Evolutionary conservation across 92 coral and sea anemone species (phyloP).

Genomic region (Umimayanthus chanpuru): DNA sequence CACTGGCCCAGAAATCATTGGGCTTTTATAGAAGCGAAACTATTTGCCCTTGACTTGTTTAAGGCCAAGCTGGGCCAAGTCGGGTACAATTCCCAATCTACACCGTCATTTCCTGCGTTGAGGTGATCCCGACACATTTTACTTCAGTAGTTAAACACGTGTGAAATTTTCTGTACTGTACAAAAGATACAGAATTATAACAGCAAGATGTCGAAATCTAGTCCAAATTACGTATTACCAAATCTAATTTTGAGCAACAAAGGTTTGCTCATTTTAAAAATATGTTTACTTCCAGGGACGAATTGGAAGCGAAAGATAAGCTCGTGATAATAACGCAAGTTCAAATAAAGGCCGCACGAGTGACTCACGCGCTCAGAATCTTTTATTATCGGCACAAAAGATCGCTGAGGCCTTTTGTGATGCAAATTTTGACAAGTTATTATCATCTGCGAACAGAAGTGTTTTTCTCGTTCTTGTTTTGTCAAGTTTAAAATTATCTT

Average conservation of each 20-base stretch:
- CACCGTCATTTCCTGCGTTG: constrained; percentile 21
- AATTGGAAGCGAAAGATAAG: background rate
- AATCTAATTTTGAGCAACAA: background rate
- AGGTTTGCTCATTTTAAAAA: background rate
- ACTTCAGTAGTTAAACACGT: background rate
- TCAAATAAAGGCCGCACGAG: constrained; percentile 1
- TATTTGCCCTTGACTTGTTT: constrained; percentile 17
- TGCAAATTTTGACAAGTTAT: constrained; percentile 15
- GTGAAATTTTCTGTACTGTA: background rate
- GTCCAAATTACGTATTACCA: background rate
- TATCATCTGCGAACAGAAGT: background rate
- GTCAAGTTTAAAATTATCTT: background rate
- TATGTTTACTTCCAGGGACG: background rate
- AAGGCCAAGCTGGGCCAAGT: background rate
- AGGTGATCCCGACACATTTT: background rate
- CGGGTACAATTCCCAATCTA: background rate
- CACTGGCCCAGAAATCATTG: background rate
- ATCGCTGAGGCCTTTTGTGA: background rate
- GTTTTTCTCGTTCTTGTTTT: background rate
- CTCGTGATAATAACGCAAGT: background rate
- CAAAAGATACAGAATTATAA: background rate
- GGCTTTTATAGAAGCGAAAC: background rate
- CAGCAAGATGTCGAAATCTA: background rate
- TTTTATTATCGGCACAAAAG: background rate
- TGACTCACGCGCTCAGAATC: constrained; percentile 12